Evolutionary conservation across 2,113 vertebrate species (phyloP).

Genomic region (Tretioscincus oriximinensis): DNA sequence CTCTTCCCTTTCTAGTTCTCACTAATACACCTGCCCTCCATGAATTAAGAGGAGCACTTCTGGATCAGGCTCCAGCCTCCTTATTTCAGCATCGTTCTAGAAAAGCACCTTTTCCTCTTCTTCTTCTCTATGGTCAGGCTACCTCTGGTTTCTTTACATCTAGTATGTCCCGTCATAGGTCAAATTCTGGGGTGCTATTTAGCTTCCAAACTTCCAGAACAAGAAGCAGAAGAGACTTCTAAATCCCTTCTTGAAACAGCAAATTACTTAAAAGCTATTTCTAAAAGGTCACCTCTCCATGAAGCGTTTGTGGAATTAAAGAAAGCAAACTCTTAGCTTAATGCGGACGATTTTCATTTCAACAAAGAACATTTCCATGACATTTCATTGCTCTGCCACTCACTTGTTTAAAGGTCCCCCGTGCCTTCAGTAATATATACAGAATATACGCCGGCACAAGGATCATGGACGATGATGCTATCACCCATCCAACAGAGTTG

Average conservation of each 20-base stretch:
- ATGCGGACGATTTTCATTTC: conserved; percentile 44
- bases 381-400: conserved; percentile 61
- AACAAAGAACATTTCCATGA: conserved; percentile 46
- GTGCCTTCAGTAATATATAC: conserved; percentile 86
- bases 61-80: too few relatives aligned
- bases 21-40: too few relatives aligned
- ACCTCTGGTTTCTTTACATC: too few relatives aligned
- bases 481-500: conserved; percentile 87
- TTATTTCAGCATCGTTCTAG: too few relatives aligned
- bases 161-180: conserved; percentile 5
- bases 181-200: not conserved
- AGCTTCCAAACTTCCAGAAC: conserved; percentile 24
- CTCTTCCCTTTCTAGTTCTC: too few relatives aligned
- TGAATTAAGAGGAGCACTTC: too few relatives aligned
- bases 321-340: conserved; percentile 54
- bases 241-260: conserved; percentile 39
- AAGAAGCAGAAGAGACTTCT: conserved; percentile 22
- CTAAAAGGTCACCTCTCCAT: conserved; percentile 53
- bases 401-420: conserved; percentile 90
- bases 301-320: conserved; percentile 40
- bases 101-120: too few relatives aligned
- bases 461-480: conserved; percentile 93
- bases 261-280: conserved; percentile 18
- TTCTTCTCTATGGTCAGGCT: too few relatives aligned
- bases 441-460: conserved; percentile 88